Base-by-base conservation (phyloP, 2,888 invertebrate species). In the Leptinotarsa peninsularis region DNA sequence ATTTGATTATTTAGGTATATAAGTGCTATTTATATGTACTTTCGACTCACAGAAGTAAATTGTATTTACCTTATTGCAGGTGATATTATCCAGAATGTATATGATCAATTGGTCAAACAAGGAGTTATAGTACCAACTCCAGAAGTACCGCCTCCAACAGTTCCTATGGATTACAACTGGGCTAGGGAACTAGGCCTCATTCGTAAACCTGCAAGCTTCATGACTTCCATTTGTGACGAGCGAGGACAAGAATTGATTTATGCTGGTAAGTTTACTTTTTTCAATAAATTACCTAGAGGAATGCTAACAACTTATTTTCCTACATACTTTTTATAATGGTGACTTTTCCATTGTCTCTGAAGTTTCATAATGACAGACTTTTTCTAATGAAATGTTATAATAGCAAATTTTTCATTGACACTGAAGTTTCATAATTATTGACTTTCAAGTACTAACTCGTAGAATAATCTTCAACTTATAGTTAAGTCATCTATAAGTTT, bases 81-180 rank as follows among this genome's bases (percentile, higher is more conserved):
- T n/a, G 94, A 94, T 79, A 87, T 93, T 3, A 94, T 97, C 81
- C 92, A 91, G 85, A 91, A 90, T 81, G 95, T 95, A 0, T 96
- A 95, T 87, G 89, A 91, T 69, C 89, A 92, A 69, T 90, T 99
- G 77, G 97, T 99, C 0, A 90, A 92, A 71, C 91, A 92, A 21
- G 97, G 98, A 56, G 91, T 92, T 72, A 95, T 99, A 83, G 93
- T 95, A 13, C 97, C 97, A 0, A 93, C 93, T 82, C 94, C 95
- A 63, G 99, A 99, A 88, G 92, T 96, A 70, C 97, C 98, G 14
- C 99, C 99, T 52, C 99, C 99, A 3, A 98, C 99, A 21, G 98
- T 99, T n/a, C 99, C 99, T 13, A 99, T 99, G 99, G 99, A 99
- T 89, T 99, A 97, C 88, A 96, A 95, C 79, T 99, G 99, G 99